These are phyloP conservation scores for Heliconius hortense DNA, from an alignment of 2,888 invertebrate genomes.

Conservation along the genomic window DNA sequence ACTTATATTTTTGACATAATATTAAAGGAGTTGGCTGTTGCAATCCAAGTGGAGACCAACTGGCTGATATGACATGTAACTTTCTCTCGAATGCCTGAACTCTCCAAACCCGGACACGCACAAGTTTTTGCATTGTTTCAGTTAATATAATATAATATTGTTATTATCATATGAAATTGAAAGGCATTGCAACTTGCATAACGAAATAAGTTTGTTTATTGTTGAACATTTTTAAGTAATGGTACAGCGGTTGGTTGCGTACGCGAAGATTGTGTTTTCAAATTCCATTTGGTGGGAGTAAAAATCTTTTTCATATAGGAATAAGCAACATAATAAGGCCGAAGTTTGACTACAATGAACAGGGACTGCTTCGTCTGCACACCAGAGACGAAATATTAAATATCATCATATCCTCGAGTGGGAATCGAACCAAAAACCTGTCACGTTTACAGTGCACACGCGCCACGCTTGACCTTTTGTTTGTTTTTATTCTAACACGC, in stretches of 20 bases:
- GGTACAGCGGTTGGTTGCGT: neutral
- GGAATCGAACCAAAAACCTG: no score
- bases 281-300: neutral
- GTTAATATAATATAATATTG: slow-evolving; percentile 69
- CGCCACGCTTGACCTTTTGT: no score
- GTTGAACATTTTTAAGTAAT: neutral
- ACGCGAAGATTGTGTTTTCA: neutral
- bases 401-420: no score
- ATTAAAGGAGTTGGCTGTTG: slow-evolving; percentile 56
- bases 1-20: slow-evolving; percentile 52
- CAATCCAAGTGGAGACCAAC: slow-evolving; percentile 54
- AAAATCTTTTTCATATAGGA: neutral
- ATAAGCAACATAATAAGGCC: neutral
- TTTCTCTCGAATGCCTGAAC: slow-evolving; percentile 66
- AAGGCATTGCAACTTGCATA: slow-evolving; percentile 48
- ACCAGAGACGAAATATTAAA: no score
- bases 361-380: no score
- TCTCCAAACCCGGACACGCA: slow-evolving; percentile 64
- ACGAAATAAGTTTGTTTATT: neutral
- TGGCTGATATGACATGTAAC: slow-evolving; percentile 64
- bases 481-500: neutral
- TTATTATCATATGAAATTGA: slow-evolving; percentile 70
- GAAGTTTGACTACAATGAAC: neutral
- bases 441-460: no score
- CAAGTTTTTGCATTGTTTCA: slow-evolving; percentile 70